Evolutionary conservation across 1,140 invertebrate genomes (phyloP).

Genomic region (Yoshiicerus persimilis): DNA sequence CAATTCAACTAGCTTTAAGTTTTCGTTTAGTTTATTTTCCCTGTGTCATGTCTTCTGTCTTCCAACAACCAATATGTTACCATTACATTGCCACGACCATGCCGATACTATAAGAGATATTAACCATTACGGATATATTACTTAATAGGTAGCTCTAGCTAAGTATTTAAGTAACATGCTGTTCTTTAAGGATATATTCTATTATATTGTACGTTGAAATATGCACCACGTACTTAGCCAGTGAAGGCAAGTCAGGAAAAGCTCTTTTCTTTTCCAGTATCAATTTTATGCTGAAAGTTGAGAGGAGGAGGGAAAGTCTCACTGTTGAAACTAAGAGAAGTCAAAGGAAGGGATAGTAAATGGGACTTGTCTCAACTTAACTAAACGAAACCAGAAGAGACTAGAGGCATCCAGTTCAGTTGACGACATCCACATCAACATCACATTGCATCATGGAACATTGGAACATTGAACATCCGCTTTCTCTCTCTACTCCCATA

Average conservation of each 20-base stretch:
- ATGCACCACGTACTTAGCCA: not conserved
- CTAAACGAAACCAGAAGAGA: not conserved
- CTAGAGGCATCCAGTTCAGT: conserved; percentile 4
- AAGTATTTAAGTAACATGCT: not conserved
- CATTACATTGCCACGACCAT: too few relatives aligned
- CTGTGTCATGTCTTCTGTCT: not conserved
- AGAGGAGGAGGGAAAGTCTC: not conserved
- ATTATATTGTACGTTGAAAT: not conserved
- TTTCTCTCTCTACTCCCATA: not conserved
- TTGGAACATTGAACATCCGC: not conserved
- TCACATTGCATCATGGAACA: conserved; percentile 16
- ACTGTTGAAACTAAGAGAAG: not conserved
- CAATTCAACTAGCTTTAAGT: not conserved
- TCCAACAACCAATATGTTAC: not conserved
- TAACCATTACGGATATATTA: not conserved
- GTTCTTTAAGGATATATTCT: not conserved
- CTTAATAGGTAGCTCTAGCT: not conserved
- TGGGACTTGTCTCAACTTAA: not conserved
- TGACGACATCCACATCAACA: conserved; percentile 6
- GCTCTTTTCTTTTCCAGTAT: not conserved
- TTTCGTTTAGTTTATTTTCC: not conserved
- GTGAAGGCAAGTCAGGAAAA: not conserved
- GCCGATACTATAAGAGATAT: too few relatives aligned
- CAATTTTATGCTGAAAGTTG: conserved; percentile 29
- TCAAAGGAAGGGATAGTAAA: not conserved